A percentile compares a stretch with the other conserved stretches of the same genome.
Conservation (phyloP, 2,888 invertebrate genomes). For the Drosophila engyochracea region DNA sequence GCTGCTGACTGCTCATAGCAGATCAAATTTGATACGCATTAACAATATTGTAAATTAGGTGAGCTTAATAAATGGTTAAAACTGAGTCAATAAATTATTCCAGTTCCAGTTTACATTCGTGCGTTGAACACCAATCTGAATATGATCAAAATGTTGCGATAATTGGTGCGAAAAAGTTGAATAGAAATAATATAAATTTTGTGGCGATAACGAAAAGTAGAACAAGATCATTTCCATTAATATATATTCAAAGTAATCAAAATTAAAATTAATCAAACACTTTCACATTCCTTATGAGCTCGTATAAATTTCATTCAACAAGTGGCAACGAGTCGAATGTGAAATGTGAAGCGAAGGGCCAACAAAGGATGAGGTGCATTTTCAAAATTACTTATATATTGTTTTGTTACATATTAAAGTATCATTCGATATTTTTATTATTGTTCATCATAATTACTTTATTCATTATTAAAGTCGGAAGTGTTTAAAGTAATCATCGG, state of each 20-base stretch:
- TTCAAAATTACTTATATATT: not conserved
- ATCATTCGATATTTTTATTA: not conserved
- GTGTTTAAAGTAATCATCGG: not conserved
- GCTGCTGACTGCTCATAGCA: not conserved
- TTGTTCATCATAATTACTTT: not conserved
- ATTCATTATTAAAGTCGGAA: not conserved
- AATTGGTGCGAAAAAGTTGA: not conserved
- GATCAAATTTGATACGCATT: not conserved
- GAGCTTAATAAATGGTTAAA: not conserved
- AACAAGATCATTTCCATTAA: not conserved
- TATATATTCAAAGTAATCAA: not conserved
- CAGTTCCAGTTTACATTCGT: not conserved
- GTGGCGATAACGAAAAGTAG: not conserved
- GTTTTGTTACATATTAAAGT: not conserved
- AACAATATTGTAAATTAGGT: not conserved
- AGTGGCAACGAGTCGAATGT: not conserved
- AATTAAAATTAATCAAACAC: not conserved
- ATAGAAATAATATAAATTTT: not conserved
- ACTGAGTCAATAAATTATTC: not conserved
- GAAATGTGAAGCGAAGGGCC: not conserved
- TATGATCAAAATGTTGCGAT: not conserved
- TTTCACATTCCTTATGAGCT: not conserved
- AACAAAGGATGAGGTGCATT: not conserved
- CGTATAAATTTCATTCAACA: not conserved
- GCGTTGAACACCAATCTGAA: not conserved